Conservation (phyloP, 2,797 vertebrate genomes). For the Argyrosomus regius region DNA sequence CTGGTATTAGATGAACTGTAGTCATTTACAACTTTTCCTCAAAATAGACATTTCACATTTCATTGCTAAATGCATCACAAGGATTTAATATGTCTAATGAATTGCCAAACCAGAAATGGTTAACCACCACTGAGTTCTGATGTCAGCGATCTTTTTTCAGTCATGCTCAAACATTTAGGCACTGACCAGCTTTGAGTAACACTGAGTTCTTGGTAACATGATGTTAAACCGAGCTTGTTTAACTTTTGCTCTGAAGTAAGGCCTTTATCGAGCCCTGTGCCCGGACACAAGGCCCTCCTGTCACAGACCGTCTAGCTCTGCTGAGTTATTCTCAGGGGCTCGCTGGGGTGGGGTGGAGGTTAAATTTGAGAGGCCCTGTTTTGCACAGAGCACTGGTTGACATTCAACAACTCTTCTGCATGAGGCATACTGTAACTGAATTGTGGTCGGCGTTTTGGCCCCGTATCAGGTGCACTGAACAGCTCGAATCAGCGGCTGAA, state of each 20-base stretch:
- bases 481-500: constrained; percentile 13
- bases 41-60: background rate
- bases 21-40: background rate
- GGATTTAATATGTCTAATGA: constrained; percentile 11
- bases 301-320: constrained; percentile 46
- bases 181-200: constrained; percentile 29
- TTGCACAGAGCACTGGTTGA: constrained; percentile 58
- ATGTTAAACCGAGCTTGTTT: constrained; percentile 64
- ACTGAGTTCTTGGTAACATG: constrained; percentile 49
- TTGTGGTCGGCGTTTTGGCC: constrained; percentile 50
- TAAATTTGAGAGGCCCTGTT: constrained; percentile 70
- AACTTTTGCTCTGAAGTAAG: constrained; percentile 48
- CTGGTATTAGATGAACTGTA: constrained; percentile 2
- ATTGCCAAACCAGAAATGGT: constrained; percentile 19
- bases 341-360: constrained; percentile 53
- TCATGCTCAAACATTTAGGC: constrained; percentile 32
- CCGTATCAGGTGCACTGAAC: constrained; percentile 27
- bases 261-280: constrained; percentile 51
- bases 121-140: constrained; percentile 24
- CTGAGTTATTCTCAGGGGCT: constrained; percentile 75
- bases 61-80: constrained; percentile 1
- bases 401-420: constrained; percentile 55
- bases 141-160: constrained; percentile 25
- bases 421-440: constrained; percentile 53
- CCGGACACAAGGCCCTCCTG: constrained; percentile 64